A percentile compares a stretch with the other conserved stretches of the same genome.
These are phyloP conservation scores for Caenorhabditis inopinata DNA, from an alignment of 1,140 invertebrate genomes.

Conservation along the genomic window DNA sequence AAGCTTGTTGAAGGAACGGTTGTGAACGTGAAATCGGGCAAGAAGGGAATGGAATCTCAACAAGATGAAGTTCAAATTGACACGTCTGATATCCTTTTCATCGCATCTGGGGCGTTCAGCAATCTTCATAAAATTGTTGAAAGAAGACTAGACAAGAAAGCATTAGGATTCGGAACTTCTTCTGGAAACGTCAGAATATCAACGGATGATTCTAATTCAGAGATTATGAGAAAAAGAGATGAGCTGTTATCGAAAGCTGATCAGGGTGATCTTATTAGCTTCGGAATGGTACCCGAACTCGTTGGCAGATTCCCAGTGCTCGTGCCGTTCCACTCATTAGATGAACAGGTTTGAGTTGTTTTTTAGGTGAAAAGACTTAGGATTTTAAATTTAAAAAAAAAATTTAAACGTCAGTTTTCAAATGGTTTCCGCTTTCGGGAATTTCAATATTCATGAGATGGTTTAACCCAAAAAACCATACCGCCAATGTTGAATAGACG, in stretches of 20 bases:
- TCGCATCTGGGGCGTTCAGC: conserved; percentile 90
- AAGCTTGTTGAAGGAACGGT: conserved; percentile 96
- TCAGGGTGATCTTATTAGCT: conserved; percentile 90
- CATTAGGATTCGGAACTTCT: conserved; percentile 44
- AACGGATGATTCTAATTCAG: conserved; percentile 64
- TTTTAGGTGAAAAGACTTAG: not conserved
- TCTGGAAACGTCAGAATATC: conserved; percentile 25
- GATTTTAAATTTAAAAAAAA: not conserved
- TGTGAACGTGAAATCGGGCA: conserved; percentile 93
- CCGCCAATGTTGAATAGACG: too few species aligned
- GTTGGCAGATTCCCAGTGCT: conserved; percentile 92
- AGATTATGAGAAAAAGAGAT: conserved; percentile 74
- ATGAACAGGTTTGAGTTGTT: conserved; percentile 68
- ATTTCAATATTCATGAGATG: too few species aligned
- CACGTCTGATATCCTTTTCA: conserved; percentile 97
- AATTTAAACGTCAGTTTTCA: too few species aligned
- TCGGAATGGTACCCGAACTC: conserved; percentile 93
- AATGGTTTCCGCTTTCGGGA: not conserved
- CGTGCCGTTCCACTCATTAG: conserved; percentile 93
- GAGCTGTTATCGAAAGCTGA: conserved; percentile 79
- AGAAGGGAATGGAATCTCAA: conserved; percentile 69
- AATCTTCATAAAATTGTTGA: conserved; percentile 87
- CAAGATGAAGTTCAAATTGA: conserved; percentile 75
- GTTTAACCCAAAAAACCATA: too few species aligned
- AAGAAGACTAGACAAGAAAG: conserved; percentile 78